phyloP scores from a whole-genome alignment of 2,888 invertebrate species.

The Ormyrus labotus region DNA sequence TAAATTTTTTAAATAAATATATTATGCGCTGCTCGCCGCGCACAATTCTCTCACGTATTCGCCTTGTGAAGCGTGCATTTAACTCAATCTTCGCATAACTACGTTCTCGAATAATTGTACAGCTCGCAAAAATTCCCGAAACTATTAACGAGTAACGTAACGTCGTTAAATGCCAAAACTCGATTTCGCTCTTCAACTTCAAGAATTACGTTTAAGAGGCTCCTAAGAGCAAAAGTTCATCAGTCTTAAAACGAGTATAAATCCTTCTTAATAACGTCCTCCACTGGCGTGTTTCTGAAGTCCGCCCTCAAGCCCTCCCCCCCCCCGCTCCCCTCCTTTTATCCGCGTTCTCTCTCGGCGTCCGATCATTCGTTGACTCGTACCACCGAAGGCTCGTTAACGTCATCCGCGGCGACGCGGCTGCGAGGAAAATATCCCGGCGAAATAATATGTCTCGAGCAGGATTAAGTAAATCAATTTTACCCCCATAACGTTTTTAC shows the following conservation, averaged over 20 bases:
- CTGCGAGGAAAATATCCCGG: background rate
- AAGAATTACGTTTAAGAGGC: constrained; percentile 26
- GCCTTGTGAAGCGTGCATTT: background rate
- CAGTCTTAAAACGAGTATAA: constrained; percentile 54
- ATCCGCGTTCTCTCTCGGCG: background rate
- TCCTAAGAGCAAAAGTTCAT: constrained; percentile 45
- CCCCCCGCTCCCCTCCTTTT: background rate
- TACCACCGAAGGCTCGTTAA: constrained; percentile 40
- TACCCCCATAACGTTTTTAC: no score
- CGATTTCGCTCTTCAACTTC: constrained; percentile 30
- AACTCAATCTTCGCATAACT: constrained; percentile 10
- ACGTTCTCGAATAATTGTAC: constrained; percentile 21
- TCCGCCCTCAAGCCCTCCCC: background rate
- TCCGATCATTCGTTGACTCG: constrained; percentile 39
- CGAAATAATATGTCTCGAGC: background rate
- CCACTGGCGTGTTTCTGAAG: constrained; percentile 15
- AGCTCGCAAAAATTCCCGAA: constrained; percentile 36
- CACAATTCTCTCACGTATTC: background rate
- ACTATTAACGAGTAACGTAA: constrained; percentile 39
- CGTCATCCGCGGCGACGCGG: background rate
- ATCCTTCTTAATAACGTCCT: constrained; percentile 51
- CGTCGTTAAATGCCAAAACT: constrained; percentile 43
- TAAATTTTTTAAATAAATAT: constrained; percentile 40
- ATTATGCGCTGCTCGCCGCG: background rate
- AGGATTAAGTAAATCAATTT: constrained; percentile 15